Evolutionary conservation across 2,113 vertebrate species (phyloP), one percentile per base, ranked within the genome.

Genomic region (Solea solea): DNA sequence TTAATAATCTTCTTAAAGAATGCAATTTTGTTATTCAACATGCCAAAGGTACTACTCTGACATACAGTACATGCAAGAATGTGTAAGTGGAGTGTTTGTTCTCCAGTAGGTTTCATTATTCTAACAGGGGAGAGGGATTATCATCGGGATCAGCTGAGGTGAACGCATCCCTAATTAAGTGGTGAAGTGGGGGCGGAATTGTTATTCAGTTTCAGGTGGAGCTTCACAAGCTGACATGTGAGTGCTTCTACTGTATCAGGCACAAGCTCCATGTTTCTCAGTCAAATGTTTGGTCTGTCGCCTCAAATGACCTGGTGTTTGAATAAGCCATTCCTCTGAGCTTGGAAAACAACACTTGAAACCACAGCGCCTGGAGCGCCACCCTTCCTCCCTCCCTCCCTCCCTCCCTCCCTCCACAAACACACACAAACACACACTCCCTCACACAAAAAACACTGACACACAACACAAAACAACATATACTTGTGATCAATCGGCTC

Each of bases 261-360:
- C 0, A 1, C 14, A 27, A 55, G 72, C 16, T 59, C 61, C 0
- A 16, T 57, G 25, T 76, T 70, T 76, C 52, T 57, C 42, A 58
- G 34, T 52, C 57, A 84, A 86, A 79, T 60, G 21, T 54, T 72
- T 67, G 11, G 68, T 72, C 40, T 11, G 34, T 90, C 72, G 77
- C 87, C 86, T 88, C 64, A 77, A 64, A 90, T 82, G 84, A 90
- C 89, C 85, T 64, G 4, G 34, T 6, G 14, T 72, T 74, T 86
- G 69, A 73, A 79, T 41, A 27, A 82, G 69, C 77, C 21, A 69
- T 82, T 71, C 70, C n/a, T 56, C 66, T 64, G 64, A 60, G 72
- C 76, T 86, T 28, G 9, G 64, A 84, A 80, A 81, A 80, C 72
- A 85, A 80, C 85, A 84, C 34, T 80, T 63, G 75, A 84, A 87